Conservation (phyloP, 2,888 invertebrate genomes). For the Pherbina coryleti region DNA sequence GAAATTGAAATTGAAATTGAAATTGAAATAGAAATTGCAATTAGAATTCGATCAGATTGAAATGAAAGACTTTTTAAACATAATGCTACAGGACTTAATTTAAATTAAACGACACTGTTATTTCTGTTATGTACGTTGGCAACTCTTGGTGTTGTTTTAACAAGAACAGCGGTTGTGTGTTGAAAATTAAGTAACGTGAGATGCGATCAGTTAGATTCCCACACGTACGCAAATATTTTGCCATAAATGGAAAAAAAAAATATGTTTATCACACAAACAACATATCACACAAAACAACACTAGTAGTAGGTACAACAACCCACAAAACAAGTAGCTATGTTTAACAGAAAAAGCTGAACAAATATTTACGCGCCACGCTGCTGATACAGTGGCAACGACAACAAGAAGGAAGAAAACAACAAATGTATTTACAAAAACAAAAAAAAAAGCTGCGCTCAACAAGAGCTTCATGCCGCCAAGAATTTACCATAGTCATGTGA, state of each 20-base stretch:
- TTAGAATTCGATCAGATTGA: too few relatives aligned
- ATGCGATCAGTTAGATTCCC: too few relatives aligned
- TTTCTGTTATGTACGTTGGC: too few relatives aligned
- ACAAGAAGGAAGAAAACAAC: neutral
- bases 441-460: neutral
- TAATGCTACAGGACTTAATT: too few relatives aligned
- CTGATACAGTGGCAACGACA: slow-evolving; percentile 13
- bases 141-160: too few relatives aligned
- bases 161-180: too few relatives aligned
- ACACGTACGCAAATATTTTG: too few relatives aligned
- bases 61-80: too few relatives aligned
- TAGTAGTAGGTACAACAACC: neutral
- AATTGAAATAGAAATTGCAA: too few relatives aligned
- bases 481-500: slow-evolving; percentile 23
- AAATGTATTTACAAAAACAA: slow-evolving; percentile 17
- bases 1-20: too few relatives aligned
- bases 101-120: too few relatives aligned
- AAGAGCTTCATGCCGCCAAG: neutral
- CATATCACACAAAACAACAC: neutral
- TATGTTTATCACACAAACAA: neutral
- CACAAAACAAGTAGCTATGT: neutral
- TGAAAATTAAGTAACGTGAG: too few relatives aligned
- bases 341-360: neutral
- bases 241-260: neutral
- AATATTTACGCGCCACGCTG: slow-evolving; percentile 15